Conservation (phyloP, 2,113 vertebrate species). For the Rissa tridactyla region DNA sequence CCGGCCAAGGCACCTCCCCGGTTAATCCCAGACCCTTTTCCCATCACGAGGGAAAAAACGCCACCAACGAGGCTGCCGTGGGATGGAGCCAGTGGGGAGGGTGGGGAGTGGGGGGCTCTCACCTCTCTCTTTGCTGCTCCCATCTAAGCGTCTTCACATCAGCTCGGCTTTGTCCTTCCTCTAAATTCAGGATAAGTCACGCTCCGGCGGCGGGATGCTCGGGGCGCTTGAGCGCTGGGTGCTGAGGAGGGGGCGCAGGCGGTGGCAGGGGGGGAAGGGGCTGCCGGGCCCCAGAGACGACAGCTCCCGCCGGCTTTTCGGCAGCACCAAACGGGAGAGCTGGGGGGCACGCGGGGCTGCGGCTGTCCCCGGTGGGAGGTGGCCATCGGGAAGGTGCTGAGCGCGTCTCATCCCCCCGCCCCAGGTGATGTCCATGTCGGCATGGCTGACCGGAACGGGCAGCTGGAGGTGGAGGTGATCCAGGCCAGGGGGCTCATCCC, state of each 20-base stretch:
- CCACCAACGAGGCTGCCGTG: not conserved
- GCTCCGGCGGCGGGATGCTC: rapidly evolving
- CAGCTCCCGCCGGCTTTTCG: not conserved
- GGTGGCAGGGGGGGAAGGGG: not conserved
- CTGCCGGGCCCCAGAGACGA: not conserved
- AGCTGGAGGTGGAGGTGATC: conserved; percentile 95
- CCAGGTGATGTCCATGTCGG: conserved; percentile 90
- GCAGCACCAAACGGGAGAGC: not conserved
- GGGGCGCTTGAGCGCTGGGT: not conserved
- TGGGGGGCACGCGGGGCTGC: not conserved
- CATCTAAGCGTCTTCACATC: not conserved
- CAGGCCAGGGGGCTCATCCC: conserved; percentile 91
- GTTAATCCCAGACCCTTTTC: not conserved
- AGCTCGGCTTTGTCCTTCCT: not conserved
- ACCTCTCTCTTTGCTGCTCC: not conserved
- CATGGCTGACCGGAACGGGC: conserved; percentile 90
- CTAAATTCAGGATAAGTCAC: rapidly evolving
- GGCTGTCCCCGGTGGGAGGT: not conserved
- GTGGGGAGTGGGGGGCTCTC: not conserved
- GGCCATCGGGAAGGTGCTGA: not conserved
- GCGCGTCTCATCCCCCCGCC: not conserved
- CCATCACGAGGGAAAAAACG: rapidly evolving
- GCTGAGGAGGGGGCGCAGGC: not conserved
- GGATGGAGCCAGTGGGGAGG: not conserved
- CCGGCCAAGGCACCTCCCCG: not conserved